Evolutionary conservation across 2,888 invertebrate species (phyloP).

Genomic region (Drosophila cracens): DNA sequence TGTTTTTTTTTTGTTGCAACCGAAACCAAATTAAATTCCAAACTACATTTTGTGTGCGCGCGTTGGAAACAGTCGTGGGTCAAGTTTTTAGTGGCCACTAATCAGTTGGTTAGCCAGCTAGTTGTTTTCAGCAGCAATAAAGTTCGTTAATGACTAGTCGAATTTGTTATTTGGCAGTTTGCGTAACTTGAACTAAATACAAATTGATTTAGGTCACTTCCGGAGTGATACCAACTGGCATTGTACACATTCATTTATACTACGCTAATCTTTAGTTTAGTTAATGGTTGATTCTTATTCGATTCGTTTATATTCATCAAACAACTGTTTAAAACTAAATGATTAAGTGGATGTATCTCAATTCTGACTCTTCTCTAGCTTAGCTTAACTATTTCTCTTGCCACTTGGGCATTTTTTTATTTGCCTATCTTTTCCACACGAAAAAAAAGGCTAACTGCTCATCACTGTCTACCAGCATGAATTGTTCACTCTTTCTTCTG

Average conservation of each 20-base stretch:
- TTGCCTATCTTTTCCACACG: background rate
- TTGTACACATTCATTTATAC: background rate
- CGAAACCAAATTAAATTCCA: slow-evolving; percentile 40
- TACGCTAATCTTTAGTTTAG: background rate
- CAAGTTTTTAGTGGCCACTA: slow-evolving; percentile 57
- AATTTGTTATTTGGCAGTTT: slow-evolving; percentile 17
- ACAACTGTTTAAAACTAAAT: background rate
- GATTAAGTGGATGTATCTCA: background rate
- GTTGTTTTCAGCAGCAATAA: slow-evolving; percentile 21
- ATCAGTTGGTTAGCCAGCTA: slow-evolving; percentile 48
- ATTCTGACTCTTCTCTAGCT: background rate
- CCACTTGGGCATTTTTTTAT: background rate
- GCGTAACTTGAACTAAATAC: slow-evolving; percentile 11
- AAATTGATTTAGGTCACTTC: slow-evolving; percentile 13
- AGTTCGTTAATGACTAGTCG: slow-evolving; percentile 22
- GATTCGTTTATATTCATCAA: background rate
- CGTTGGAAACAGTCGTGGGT: slow-evolving; percentile 22
- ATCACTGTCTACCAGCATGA: background rate
- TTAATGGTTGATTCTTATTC: background rate
- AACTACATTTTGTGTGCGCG: slow-evolving; percentile 17
- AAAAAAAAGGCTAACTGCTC: background rate
- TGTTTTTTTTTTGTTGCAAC: background rate
- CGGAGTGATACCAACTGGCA: background rate
- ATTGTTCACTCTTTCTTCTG: background rate
- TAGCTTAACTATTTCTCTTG: background rate